phyloP scores from a whole-genome alignment of 2,797 vertebrate species.

The Pagetopsis macropterus region DNA sequence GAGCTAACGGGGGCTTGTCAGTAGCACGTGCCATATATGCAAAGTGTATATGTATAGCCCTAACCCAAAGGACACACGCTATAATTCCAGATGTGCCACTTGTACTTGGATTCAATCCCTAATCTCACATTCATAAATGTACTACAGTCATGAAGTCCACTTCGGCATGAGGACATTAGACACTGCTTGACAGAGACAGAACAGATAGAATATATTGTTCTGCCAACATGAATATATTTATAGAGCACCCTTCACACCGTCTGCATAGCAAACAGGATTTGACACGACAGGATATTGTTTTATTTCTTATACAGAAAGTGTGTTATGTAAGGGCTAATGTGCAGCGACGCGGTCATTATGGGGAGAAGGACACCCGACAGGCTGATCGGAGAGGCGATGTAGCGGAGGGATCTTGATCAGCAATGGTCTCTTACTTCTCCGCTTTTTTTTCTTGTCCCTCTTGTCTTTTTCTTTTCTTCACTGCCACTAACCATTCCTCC shows the following conservation, averaged over 20 bases:
- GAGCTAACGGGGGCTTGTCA: neutral
- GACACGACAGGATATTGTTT: neutral
- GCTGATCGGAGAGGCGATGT: too few relatives aligned
- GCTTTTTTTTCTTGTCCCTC: too few relatives aligned
- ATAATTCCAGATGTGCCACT: neutral
- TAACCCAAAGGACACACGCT: neutral
- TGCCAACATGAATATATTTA: conserved; percentile 25
- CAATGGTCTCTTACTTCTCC: too few relatives aligned
- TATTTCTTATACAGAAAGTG: neutral
- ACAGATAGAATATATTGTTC: conserved; percentile 5
- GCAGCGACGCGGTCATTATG: too few relatives aligned
- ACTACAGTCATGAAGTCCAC: neutral
- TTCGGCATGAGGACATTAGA: conserved; percentile 12
- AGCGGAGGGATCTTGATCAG: too few relatives aligned
- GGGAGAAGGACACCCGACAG: too few relatives aligned
- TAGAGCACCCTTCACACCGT: neutral
- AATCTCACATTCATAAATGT: neutral
- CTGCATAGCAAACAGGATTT: neutral
- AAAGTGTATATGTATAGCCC: neutral
- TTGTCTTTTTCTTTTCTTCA: too few relatives aligned
- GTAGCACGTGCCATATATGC: neutral
- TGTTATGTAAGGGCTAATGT: neutral
- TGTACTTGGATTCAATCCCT: neutral
- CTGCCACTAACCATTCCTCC: too few relatives aligned
- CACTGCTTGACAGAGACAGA: neutral